phyloP scores from a whole-genome alignment of 2,888 invertebrate genomes.

The Nebria brevicollis region DNA sequence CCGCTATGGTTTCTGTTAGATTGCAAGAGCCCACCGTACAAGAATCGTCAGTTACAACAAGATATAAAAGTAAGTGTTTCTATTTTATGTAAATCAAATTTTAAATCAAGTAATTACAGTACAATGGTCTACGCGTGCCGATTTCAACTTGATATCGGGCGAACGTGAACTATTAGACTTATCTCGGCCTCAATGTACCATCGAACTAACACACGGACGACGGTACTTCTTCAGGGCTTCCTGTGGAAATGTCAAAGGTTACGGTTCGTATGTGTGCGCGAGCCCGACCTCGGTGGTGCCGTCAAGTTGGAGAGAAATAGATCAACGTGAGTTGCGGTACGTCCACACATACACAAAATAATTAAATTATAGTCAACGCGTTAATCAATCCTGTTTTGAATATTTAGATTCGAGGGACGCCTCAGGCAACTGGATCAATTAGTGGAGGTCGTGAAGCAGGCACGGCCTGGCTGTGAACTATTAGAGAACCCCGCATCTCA shows the following conservation, averaged over 20 bases:
- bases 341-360: neutral
- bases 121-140: constrained; percentile 91
- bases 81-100: no score
- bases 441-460: constrained; percentile 75
- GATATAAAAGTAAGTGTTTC: constrained; percentile 80
- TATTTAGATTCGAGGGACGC: constrained; percentile 71
- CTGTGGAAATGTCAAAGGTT: constrained; percentile 94
- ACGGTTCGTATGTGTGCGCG: constrained; percentile 80
- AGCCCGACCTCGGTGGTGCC: constrained; percentile 88
- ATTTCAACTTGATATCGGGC: constrained; percentile 85
- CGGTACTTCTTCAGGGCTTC: constrained; percentile 90
- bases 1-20: constrained; percentile 72
- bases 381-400: constrained; percentile 4
- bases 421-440: constrained; percentile 79
- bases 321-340: constrained; percentile 71
- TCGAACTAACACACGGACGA: constrained; percentile 84
- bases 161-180: constrained; percentile 79
- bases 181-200: constrained; percentile 69
- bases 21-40: constrained; percentile 75
- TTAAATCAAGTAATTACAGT: constrained; percentile 67
- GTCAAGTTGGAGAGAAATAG: constrained; percentile 93
- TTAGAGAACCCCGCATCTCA: constrained; percentile 74
- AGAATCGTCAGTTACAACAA: constrained; percentile 86
- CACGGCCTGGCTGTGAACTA: constrained; percentile 69
- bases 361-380: neutral